A percentile compares a stretch with the other conserved stretches of the same genome.
phyloP scores from a whole-genome alignment of 2,113 vertebrate species.

The Bothrops jararaca region DNA sequence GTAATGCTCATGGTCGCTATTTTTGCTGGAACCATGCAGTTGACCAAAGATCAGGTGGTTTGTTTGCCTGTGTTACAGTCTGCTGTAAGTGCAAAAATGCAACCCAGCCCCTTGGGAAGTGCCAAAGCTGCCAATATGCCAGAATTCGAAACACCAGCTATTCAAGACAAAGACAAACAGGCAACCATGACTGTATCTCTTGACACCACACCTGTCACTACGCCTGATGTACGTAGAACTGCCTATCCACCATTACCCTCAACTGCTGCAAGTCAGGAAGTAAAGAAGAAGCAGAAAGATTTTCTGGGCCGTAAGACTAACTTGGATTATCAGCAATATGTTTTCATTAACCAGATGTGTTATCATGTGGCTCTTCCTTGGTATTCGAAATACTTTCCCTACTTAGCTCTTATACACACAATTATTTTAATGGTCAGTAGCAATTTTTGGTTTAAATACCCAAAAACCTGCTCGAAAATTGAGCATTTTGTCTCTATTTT shows the following conservation, averaged over 20 bases:
- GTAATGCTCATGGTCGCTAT: constrained; percentile 99
- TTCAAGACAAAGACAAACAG: constrained; percentile 53
- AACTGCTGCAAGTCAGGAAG: constrained; percentile 61
- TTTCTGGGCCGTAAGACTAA: constrained; percentile 87
- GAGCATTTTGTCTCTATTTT: constrained; percentile 98
- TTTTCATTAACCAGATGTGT: constrained; percentile 99
- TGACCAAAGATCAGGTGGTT: constrained; percentile 98
- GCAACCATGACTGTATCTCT: constrained; percentile 67
- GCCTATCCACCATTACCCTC: constrained; percentile 67
- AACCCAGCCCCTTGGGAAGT: constrained; percentile 56
- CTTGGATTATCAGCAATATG: constrained; percentile 98
- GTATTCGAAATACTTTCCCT: constrained; percentile 99
- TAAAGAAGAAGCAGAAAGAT: constrained; percentile 71
- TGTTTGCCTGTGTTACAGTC: constrained; percentile 89
- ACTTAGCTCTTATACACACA: constrained; percentile 96
- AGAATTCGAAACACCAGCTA: constrained; percentile 62
- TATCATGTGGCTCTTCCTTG: constrained; percentile 96
- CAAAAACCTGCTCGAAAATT: constrained; percentile 97
- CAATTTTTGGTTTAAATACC: constrained; percentile 99
- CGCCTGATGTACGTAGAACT: constrained; percentile 66
- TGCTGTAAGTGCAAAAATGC: constrained; percentile 71
- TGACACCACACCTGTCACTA: constrained; percentile 69
- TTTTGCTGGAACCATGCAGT: constrained; percentile 98
- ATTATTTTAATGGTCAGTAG: constrained; percentile 98
- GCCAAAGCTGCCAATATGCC: constrained; percentile 56